Percentiles rank a stretch among this genome's conserved stretches.
phyloP scores from a whole-genome alignment of 2,888 invertebrate genomes.

The Volucella zonaria region DNA sequence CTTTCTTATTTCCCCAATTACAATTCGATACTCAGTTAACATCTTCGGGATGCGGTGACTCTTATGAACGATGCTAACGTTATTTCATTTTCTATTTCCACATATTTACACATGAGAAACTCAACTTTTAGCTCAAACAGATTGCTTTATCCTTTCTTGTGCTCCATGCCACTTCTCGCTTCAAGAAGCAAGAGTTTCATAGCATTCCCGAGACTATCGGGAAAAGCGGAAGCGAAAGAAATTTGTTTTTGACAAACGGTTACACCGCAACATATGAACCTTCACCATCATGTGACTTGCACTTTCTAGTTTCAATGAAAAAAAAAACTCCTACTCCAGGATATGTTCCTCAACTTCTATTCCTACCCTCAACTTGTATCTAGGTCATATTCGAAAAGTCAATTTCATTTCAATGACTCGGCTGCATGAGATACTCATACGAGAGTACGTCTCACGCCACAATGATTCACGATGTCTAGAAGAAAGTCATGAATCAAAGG shows the following conservation, averaged over 20 bases:
- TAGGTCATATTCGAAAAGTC: constrained; percentile 33
- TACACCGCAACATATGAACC: not conserved
- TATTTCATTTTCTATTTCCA: constrained; percentile 25
- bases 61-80: too few species aligned
- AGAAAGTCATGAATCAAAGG: not conserved
- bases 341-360: too few species aligned
- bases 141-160: not conserved
- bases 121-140: constrained; percentile 24
- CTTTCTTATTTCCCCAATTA: too few species aligned
- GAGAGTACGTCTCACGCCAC: too few species aligned
- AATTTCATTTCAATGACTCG: constrained; percentile 33
- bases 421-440: constrained; percentile 5
- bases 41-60: too few species aligned
- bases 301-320: not conserved
- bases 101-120: constrained; percentile 26
- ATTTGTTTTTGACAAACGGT: constrained; percentile 30
- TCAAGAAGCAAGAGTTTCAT: not conserved
- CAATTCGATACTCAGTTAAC: too few species aligned
- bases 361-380: not conserved
- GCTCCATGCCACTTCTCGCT: constrained; percentile 3
- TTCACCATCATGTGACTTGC: constrained; percentile 15
- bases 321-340: not conserved
- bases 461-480: not conserved
- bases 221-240: not conserved
- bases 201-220: not conserved